Conservation (phyloP, 1,140 invertebrate genomes). For the Elymnias hypermnestra region DNA sequence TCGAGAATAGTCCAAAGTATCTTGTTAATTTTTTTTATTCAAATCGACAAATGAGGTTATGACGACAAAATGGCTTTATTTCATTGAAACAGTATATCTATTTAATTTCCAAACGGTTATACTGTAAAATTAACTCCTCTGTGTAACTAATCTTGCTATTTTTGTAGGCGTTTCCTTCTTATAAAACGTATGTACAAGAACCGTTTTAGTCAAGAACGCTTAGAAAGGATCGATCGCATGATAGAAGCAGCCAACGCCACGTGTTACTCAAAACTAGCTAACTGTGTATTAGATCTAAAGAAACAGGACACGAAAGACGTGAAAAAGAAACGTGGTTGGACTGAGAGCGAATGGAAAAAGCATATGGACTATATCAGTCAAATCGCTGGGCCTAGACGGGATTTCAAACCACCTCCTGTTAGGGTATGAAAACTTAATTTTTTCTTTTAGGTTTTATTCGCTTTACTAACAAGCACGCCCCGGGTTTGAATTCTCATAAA, state of each 20-base stretch:
- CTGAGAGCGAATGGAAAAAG: slow-evolving; percentile 64
- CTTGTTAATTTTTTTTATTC: no score
- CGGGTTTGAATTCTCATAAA: no score
- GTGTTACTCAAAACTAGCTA: slow-evolving; percentile 53
- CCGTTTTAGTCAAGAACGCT: slow-evolving; percentile 39
- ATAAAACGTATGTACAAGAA: slow-evolving; percentile 49
- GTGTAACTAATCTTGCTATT: slow-evolving; percentile 4
- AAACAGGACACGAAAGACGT: slow-evolving; percentile 49
- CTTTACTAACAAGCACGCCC: no score
- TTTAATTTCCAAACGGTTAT: no score
- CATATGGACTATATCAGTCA: slow-evolving; percentile 63
- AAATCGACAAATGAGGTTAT: no score
- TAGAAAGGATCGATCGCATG: slow-evolving; percentile 55
- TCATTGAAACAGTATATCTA: no score
- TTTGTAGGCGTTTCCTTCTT: slow-evolving; percentile 49
- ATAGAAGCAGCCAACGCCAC: slow-evolving; percentile 55
- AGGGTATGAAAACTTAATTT: no score
- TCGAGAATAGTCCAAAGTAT: no score
- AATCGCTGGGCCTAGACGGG: slow-evolving; percentile 44
- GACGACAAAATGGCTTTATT: no score
- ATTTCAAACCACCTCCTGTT: slow-evolving; percentile 36
- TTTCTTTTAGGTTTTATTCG: no score
- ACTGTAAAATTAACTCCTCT: no score
- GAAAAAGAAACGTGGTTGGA: slow-evolving; percentile 57
- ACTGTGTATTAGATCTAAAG: slow-evolving; percentile 56